Conservation (phyloP, 2,113 vertebrate species). For the Corythornis vintsioides region DNA sequence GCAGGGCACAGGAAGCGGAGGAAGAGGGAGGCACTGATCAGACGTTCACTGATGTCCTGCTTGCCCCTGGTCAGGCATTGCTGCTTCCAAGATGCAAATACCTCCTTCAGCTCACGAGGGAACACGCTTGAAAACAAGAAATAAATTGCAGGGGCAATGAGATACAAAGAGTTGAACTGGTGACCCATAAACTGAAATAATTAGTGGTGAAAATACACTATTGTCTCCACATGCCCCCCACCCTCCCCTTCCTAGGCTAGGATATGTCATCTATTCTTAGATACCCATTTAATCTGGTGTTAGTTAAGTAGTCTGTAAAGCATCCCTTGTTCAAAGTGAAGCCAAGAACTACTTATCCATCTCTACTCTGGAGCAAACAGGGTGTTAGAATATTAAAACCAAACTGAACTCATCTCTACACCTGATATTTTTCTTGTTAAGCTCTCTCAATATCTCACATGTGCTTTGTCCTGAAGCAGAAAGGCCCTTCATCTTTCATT, state of each 20-base stretch:
- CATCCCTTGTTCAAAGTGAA: conserved; percentile 8
- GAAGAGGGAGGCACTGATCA: conserved; percentile 95
- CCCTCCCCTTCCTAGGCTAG: neutral
- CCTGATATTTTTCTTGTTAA: neutral
- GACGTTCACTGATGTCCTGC: conserved; percentile 90
- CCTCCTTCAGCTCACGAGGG: conserved; percentile 94
- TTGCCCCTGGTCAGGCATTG: conserved; percentile 88
- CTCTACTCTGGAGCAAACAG: neutral
- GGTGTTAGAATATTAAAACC: neutral
- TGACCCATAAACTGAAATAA: neutral
- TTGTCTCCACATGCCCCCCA: neutral
- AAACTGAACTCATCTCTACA: neutral
- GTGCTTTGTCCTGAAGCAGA: neutral
- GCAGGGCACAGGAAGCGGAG: conserved; percentile 96
- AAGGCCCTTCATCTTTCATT: neutral
- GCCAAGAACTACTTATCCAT: neutral
- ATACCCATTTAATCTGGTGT: conserved; percentile 19
- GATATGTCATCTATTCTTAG: conserved; percentile 48
- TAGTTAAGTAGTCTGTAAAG: conserved; percentile 7
- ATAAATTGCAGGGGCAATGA: neutral
- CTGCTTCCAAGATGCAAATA: conserved; percentile 94
- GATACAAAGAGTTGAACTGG: neutral
- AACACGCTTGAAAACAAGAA: conserved; percentile 82
- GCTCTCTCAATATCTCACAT: neutral
- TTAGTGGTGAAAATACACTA: neutral